Conservation (phyloP, 2,888 invertebrate species). For the Pseudococcus jackbeardsleyi region DNA sequence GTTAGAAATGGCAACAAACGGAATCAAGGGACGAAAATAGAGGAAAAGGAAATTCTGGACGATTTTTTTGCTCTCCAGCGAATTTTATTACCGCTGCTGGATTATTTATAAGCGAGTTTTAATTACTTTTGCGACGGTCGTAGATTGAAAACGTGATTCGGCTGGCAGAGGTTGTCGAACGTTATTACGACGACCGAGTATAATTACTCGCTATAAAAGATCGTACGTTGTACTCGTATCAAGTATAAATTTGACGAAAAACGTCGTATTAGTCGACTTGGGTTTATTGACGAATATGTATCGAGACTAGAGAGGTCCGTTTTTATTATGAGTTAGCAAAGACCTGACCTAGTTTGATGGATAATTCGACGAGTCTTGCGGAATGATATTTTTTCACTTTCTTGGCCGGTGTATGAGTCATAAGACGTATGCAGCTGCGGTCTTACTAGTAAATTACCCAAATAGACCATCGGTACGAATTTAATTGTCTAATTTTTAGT, state of each 20-base stretch:
- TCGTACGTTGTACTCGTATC: not conserved
- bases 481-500: not conserved
- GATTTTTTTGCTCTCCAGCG: not conserved
- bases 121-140: not conserved
- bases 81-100: not conserved
- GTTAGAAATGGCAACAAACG: not conserved
- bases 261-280: conserved; percentile 5
- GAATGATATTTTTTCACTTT: not conserved
- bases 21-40: not conserved
- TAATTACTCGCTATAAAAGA: conserved; percentile 21
- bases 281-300: conserved; percentile 5
- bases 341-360: not conserved
- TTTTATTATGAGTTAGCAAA: not conserved
- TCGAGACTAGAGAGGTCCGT: not conserved
- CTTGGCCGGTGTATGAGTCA: not conserved
- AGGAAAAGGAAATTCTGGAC: not conserved
- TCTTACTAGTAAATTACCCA: not conserved
- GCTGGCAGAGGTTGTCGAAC: conserved; percentile 15
- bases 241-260: conserved; percentile 9
- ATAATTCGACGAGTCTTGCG: not conserved
- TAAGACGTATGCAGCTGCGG: not conserved
- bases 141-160: conserved; percentile 14
- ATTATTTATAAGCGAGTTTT: conserved; percentile 20
- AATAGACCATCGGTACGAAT: not conserved
- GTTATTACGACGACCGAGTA: not conserved